These are phyloP conservation scores for Microcaecilia unicolor DNA, from an alignment of 2,797 vertebrate genomes.

Conservation along the genomic window DNA sequence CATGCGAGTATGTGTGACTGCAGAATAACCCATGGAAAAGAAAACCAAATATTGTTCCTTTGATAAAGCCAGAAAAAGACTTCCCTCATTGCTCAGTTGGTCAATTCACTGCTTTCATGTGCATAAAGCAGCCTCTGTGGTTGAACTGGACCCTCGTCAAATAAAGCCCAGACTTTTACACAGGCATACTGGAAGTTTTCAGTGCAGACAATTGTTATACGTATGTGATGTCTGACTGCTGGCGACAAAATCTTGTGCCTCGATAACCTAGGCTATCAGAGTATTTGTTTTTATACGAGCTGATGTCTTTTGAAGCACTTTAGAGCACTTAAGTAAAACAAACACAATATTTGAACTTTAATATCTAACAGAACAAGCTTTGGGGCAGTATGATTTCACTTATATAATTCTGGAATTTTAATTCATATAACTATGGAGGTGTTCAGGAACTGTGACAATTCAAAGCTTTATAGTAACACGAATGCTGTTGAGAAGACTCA, in stretches of 20 bases:
- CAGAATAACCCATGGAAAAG: not conserved
- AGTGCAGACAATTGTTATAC: conserved; percentile 3
- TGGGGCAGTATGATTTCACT: conserved; percentile 39
- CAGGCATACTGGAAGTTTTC: not conserved
- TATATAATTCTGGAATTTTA: conserved; percentile 25
- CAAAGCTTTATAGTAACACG: not conserved
- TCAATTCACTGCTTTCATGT: too few relatives aligned
- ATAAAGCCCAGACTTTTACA: too few relatives aligned
- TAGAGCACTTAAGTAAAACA: conserved; percentile 53
- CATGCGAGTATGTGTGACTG: not conserved
- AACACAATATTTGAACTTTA: conserved; percentile 56
- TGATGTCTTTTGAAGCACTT: conserved; percentile 42
- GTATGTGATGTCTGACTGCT: conserved; percentile 18
- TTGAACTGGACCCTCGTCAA: too few relatives aligned
- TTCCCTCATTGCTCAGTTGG: too few relatives aligned
- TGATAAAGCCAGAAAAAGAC: too few relatives aligned
- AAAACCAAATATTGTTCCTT: not conserved
- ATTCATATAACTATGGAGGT: not conserved
- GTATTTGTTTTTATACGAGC: conserved; percentile 45
- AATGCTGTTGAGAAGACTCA: too few relatives aligned
- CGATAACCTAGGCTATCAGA: conserved; percentile 23
- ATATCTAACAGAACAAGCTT: conserved; percentile 47
- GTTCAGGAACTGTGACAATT: conserved; percentile 10
- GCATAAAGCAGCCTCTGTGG: too few relatives aligned
- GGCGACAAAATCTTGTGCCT: conserved; percentile 17